Evolutionary conservation across 37 sponge, comb jelly and placozoan genomes (phyloP), one percentile per base, ranked within the genome.

Genomic region (Halichondria panicea): DNA sequence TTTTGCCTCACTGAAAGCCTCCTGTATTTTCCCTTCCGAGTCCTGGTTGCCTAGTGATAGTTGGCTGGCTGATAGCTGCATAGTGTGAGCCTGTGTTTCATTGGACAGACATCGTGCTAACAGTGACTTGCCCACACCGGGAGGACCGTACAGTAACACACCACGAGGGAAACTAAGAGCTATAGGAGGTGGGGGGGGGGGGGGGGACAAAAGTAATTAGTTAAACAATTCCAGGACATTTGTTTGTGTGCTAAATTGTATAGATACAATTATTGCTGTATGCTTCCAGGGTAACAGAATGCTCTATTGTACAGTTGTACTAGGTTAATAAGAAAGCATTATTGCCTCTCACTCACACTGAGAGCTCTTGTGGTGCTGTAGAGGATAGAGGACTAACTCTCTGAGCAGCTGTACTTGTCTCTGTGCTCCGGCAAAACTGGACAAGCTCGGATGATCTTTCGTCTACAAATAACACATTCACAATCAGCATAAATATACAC

Each of bases 91-190:
- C 18, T 18, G 3, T 43, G 55, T 66, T 19, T 80, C 68, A 18
- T 1, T 19, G 4, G 53, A 11, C 24, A 85, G 27, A 27, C 82
- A 87, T n/a, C 27, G 25, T 21, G 87, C 87, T 1, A 90, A 66
- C 22, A 90, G 82, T 11, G 77, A 58, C 57, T 90, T 90, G n/a
- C 91, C 91, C 28, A 77, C 78, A 32, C 91, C 91, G 25, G 87
- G 30, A 1, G 71, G 82, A 1, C 91, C 91, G 61, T 90, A 44
- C 8, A 90, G 77, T 27, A 90, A 32, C 46, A 90, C 72, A 41
- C 91, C 91, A 8, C 37, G 32, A 21, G 87, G 81, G 34, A 79
- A 78, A 21, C 4, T 1, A 13, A 90, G 15, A 55, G 77, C 87
- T 79, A 40, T 4, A 70, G 21, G 35, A 35, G 66, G 11, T 6